Evolutionary conservation across 2,113 vertebrate species (phyloP).

Genomic region (Chaetura pelagica): DNA sequence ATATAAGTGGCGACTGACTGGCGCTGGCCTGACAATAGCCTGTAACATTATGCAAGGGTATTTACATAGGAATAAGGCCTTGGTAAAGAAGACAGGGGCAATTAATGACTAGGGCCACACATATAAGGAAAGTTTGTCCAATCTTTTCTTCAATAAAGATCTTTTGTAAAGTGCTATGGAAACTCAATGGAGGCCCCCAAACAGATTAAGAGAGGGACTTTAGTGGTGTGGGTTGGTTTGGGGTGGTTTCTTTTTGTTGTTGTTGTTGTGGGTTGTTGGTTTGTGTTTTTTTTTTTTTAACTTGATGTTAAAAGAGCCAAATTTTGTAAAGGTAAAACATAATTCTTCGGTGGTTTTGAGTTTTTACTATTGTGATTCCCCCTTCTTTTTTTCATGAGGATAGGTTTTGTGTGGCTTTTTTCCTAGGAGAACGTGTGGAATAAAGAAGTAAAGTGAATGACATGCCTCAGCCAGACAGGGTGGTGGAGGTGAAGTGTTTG

Average conservation of each 20-base stretch:
- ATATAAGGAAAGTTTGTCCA: slow-evolving; percentile 82
- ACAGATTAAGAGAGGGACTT: slow-evolving; percentile 71
- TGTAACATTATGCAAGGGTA: slow-evolving; percentile 86
- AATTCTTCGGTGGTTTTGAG: neutral
- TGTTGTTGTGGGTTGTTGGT: neutral
- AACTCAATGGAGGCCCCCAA: slow-evolving; percentile 74
- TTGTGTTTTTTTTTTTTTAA: neutral
- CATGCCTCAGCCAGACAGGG: neutral
- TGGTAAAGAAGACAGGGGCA: slow-evolving; percentile 76
- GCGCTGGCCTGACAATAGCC: slow-evolving; percentile 82
- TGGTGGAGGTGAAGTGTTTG: neutral
- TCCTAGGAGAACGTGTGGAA: neutral
- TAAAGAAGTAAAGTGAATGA: neutral
- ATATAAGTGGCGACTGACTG: slow-evolving; percentile 84
- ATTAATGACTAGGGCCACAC: slow-evolving; percentile 80
- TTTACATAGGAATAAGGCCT: slow-evolving; percentile 88
- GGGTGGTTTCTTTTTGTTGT: neutral
- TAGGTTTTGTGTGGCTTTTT: neutral
- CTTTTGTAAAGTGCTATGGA: slow-evolving; percentile 82
- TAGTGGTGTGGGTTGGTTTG: neutral
- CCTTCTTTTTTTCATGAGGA: fast-evolving
- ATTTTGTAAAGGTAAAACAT: slow-evolving; percentile 45
- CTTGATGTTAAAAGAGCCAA: slow-evolving; percentile 29
- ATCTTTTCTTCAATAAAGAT: slow-evolving; percentile 77
- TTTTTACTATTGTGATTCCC: neutral